These are phyloP conservation scores for Diachasma alloeum DNA, from an alignment of 1,140 invertebrate genomes.

Conservation along the genomic window DNA sequence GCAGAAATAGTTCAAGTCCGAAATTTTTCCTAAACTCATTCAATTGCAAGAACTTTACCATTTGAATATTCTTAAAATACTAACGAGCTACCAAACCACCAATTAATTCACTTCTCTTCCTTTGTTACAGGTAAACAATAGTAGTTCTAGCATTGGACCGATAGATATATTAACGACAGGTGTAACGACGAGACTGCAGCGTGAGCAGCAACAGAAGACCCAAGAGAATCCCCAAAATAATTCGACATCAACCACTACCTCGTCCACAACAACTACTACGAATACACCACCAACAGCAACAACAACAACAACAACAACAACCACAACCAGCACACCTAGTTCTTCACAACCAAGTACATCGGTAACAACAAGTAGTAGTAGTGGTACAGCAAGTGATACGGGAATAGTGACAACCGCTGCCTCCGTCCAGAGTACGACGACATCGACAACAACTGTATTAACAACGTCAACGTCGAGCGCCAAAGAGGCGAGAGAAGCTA, in stretches of 20 bases:
- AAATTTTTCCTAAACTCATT: too few species aligned
- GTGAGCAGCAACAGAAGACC: constrained; percentile 78
- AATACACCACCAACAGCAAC: constrained; percentile 35
- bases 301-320: constrained; percentile 41
- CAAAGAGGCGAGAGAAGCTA: constrained; percentile 57
- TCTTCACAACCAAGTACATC: constrained; percentile 29
- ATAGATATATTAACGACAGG: constrained; percentile 76
- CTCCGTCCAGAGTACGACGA: constrained; percentile 47
- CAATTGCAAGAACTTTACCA: too few species aligned
- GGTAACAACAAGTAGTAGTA: constrained; percentile 29
- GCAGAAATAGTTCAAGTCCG: too few species aligned
- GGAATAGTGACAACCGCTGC: constrained; percentile 34
- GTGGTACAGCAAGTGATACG: constrained; percentile 32
- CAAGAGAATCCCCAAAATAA: constrained; percentile 60
- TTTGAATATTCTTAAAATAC: too few species aligned
- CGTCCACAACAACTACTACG: constrained; percentile 38
- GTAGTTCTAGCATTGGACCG: constrained; percentile 57
- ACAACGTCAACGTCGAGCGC: constrained; percentile 43
- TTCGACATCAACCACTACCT: constrained; percentile 45
- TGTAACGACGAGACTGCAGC: constrained; percentile 80
- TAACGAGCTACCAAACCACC: neutral
- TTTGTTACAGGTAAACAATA: constrained; percentile 61
- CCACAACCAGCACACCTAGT: constrained; percentile 30
- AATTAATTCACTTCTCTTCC: constrained; percentile 1
- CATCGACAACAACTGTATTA: constrained; percentile 49